These are phyloP conservation scores for Babylonia areolata DNA, from an alignment of 1,140 invertebrate species.

Conservation along the genomic window DNA sequence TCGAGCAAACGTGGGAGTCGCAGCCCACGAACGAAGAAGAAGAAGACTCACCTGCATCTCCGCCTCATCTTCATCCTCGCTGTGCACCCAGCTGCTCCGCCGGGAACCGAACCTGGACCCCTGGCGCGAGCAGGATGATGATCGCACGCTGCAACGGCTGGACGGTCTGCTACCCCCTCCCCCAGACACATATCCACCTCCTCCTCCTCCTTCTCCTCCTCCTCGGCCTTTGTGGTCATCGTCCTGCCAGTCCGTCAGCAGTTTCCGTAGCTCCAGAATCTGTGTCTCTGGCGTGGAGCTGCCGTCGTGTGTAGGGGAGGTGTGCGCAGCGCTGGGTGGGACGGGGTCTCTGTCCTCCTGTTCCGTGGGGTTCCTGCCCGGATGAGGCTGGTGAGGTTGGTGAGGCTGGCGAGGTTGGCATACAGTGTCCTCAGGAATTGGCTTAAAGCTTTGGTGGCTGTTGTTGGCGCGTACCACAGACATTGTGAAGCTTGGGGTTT, in stretches of 20 bases:
- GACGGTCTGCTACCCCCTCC: constrained; percentile 13
- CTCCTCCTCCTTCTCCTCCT: neutral
- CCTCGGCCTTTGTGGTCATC: no score
- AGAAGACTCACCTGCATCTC: neutral
- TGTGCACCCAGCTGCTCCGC: neutral
- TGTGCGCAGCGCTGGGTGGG: neutral
- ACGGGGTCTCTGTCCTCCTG: neutral
- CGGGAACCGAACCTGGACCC: constrained; percentile 13
- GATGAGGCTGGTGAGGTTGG: neutral
- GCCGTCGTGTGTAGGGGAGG: neutral
- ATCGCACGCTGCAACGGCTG: constrained; percentile 13
- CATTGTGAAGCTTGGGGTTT: neutral
- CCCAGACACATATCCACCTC: neutral
- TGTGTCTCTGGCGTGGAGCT: neutral
- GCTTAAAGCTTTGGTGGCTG: constrained; percentile 15
- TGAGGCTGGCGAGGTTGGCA: neutral
- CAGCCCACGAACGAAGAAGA: no score
- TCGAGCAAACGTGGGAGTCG: no score
- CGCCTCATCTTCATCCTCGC: constrained; percentile 23
- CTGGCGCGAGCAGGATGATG: constrained; percentile 5
- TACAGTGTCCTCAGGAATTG: constrained; percentile 11
- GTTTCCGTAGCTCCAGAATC: constrained; percentile 4
- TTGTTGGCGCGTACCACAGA: neutral
- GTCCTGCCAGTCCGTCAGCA: constrained; percentile 16
- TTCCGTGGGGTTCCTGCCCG: neutral